Evolutionary conservation across 1,140 invertebrate species (phyloP).

Genomic region (Sesamia nonagrioides): DNA sequence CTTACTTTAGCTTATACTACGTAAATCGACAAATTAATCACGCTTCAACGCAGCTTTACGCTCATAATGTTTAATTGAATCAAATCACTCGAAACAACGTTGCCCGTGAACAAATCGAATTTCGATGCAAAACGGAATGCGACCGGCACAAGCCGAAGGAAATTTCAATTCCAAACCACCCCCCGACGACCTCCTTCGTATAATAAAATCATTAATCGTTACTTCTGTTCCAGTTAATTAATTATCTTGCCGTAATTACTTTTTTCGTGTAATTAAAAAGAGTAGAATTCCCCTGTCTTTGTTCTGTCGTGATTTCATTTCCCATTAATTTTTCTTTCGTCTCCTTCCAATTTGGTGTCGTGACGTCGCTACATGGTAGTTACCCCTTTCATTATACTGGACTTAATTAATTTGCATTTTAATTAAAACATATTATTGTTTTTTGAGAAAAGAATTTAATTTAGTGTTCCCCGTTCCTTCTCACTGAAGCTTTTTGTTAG

Average conservation of each 20-base stretch:
- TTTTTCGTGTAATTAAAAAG: slow-evolving; percentile 87
- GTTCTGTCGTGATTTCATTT: slow-evolving; percentile 86
- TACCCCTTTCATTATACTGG: slow-evolving; percentile 84
- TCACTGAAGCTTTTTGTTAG: slow-evolving; percentile 58
- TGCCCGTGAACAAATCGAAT: slow-evolving; percentile 66
- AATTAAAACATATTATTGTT: slow-evolving; percentile 84
- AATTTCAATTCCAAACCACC: slow-evolving; percentile 77
- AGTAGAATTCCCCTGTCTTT: slow-evolving; percentile 87
- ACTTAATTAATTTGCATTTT: slow-evolving; percentile 85
- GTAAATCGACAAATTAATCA: slow-evolving; percentile 58
- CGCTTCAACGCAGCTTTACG: slow-evolving; percentile 57
- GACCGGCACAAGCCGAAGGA: slow-evolving; percentile 67
- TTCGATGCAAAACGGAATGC: slow-evolving; percentile 69
- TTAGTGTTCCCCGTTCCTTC: slow-evolving; percentile 52
- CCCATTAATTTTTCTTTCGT: slow-evolving; percentile 87
- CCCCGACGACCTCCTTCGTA: slow-evolving; percentile 81
- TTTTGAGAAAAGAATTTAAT: slow-evolving; percentile 63
- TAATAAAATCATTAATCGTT: slow-evolving; percentile 88
- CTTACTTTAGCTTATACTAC: slow-evolving; percentile 45
- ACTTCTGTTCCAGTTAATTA: slow-evolving; percentile 88
- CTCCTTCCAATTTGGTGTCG: slow-evolving; percentile 84
- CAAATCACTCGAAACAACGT: slow-evolving; percentile 75
- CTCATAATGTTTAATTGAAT: slow-evolving; percentile 77
- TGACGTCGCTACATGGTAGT: slow-evolving; percentile 80
- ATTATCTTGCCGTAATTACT: slow-evolving; percentile 87